Conservation (phyloP, 23 tunicate genomes). For the Oikopleura vanhoeffeni region DNA sequence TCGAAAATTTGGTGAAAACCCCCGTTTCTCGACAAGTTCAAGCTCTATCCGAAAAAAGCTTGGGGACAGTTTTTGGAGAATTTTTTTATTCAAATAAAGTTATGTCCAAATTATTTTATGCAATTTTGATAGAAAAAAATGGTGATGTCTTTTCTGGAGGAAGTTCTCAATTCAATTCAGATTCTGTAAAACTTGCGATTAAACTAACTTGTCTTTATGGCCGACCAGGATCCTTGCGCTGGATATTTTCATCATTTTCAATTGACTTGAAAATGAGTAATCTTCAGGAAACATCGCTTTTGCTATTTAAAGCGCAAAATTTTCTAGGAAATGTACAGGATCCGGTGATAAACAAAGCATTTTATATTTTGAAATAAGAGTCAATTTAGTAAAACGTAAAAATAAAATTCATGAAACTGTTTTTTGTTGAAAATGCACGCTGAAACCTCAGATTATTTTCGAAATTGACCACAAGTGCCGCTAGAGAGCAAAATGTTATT, state of each 20-base stretch:
- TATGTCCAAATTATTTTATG: background rate
- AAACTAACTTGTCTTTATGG: background rate
- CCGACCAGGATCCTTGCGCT: background rate
- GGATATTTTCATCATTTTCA: background rate
- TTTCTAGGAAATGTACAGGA: too few relatives aligned
- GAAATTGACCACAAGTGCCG: too few relatives aligned
- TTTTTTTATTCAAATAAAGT: background rate
- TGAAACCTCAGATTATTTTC: too few relatives aligned
- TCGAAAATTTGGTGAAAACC: background rate
- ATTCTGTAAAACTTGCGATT: background rate
- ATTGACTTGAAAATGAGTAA: background rate
- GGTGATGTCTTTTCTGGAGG: background rate
- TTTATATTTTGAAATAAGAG: too few relatives aligned
- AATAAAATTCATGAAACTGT: too few relatives aligned
- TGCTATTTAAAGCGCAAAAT: background rate
- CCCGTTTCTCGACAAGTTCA: background rate
- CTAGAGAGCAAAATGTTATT: too few relatives aligned
- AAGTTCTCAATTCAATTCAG: background rate
- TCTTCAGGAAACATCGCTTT: background rate
- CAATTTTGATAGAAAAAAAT: background rate
- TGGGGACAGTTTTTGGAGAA: background rate
- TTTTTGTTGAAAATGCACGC: too few relatives aligned
- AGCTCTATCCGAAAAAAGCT: background rate
- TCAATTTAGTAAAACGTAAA: too few relatives aligned
- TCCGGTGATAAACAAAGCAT: too few relatives aligned